phyloP scores from a whole-genome alignment of 2,113 vertebrate species.

The Toxotes chatareus region DNA sequence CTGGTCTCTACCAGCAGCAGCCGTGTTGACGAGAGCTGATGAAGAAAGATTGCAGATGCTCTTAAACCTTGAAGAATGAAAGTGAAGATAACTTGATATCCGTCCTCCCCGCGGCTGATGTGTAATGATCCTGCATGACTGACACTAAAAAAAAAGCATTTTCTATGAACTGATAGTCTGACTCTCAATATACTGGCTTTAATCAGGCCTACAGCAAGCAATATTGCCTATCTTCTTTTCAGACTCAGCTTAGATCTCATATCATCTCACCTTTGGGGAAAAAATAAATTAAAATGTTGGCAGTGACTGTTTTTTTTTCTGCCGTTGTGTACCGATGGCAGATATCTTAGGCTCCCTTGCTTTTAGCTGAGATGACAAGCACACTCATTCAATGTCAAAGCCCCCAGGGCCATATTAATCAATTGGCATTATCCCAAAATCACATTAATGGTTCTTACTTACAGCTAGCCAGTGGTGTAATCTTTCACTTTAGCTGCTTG shows the following conservation, averaged over 20 bases:
- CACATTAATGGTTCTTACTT: conserved; percentile 70
- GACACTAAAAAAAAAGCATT: conserved; percentile 53
- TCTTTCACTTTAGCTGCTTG: conserved; percentile 64
- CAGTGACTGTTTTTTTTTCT: conserved; percentile 19
- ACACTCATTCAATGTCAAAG: conserved; percentile 70
- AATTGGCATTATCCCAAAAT: conserved; percentile 73
- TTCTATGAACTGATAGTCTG: conserved; percentile 54
- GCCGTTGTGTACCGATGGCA: conserved; percentile 51
- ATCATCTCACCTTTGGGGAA: conserved; percentile 63
- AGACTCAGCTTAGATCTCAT: conserved; percentile 56
- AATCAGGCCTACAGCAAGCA: conserved; percentile 62
- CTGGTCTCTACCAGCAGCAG: not conserved
- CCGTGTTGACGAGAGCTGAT: conserved; percentile 23
- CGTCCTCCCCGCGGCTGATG: conserved; percentile 37
- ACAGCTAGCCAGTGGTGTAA: conserved; percentile 55
- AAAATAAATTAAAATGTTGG: conserved; percentile 69
- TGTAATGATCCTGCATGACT: conserved; percentile 56
- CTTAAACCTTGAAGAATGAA: conserved; percentile 63
- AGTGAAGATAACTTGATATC: conserved; percentile 55
- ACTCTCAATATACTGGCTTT: conserved; percentile 55
- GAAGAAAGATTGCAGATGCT: conserved; percentile 57
- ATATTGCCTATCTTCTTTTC: conserved; percentile 52
- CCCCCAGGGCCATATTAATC: conserved; percentile 62
- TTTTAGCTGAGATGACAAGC: conserved; percentile 61
- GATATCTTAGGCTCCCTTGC: conserved; percentile 53